These are phyloP conservation scores for Sparus aurata DNA, from an alignment of 2,797 vertebrate genomes.

Conservation along the genomic window DNA sequence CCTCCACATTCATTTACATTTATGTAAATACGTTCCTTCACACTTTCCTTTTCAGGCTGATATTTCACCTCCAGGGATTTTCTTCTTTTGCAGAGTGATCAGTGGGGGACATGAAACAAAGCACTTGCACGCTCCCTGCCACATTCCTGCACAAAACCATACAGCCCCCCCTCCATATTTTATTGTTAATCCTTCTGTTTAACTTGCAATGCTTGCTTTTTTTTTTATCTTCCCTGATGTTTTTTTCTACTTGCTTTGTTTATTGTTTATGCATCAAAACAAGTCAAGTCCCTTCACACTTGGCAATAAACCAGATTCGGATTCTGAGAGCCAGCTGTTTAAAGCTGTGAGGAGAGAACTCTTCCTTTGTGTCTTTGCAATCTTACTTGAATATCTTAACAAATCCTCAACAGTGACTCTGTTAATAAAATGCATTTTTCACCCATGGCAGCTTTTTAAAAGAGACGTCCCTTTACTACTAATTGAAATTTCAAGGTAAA, in stretches of 20 bases:
- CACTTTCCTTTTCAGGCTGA: slow-evolving; percentile 13
- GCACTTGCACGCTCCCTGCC: too few relatives aligned
- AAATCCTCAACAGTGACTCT: slow-evolving; percentile 50
- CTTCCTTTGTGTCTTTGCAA: slow-evolving; percentile 11
- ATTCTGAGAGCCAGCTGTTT: slow-evolving; percentile 14
- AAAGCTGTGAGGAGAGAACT: slow-evolving; percentile 19
- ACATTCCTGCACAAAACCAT: too few relatives aligned
- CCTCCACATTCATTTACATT: slow-evolving; percentile 37
- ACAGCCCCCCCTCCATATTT: too few relatives aligned
- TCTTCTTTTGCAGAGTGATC: slow-evolving; percentile 4
- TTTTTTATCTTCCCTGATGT: too few relatives aligned
- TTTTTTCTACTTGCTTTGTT: too few relatives aligned
- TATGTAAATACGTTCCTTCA: slow-evolving; percentile 37
- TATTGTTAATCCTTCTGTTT: too few relatives aligned
- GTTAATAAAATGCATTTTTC: slow-evolving; percentile 65
- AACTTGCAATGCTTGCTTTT: too few relatives aligned
- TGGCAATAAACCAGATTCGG: too few relatives aligned
- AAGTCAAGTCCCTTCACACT: too few relatives aligned
- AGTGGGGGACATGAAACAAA: slow-evolving; percentile 34
- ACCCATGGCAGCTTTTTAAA: slow-evolving; percentile 57
- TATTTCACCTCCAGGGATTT: slow-evolving; percentile 20
- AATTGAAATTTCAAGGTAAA: slow-evolving; percentile 66
- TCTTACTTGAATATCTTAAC: slow-evolving; percentile 38
- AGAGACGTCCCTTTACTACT: slow-evolving; percentile 35
- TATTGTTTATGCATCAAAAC: too few relatives aligned